Evolutionary conservation across 1,140 invertebrate species (phyloP).

Genomic region (Sycophaga agraensis): DNA sequence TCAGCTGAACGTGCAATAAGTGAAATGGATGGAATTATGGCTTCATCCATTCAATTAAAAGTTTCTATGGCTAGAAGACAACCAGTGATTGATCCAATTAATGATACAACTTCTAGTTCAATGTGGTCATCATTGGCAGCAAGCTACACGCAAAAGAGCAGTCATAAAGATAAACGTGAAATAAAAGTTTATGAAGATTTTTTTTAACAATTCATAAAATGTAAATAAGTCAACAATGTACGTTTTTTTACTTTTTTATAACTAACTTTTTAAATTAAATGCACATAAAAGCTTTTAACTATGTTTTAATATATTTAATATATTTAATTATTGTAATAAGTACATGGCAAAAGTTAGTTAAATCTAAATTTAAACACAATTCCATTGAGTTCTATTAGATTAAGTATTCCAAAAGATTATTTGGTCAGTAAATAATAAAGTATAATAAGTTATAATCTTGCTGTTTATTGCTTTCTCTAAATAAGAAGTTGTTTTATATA

Average conservation of each 20-base stretch:
- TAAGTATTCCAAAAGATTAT: no score
- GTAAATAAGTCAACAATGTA: not conserved
- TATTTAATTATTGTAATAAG: no score
- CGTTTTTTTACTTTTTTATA: not conserved
- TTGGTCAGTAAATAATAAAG: no score
- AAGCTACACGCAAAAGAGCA: constrained; percentile 80
- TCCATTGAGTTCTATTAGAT: no score
- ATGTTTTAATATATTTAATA: no score
- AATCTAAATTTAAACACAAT: no score
- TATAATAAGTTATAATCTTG: no score
- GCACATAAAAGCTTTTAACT: not conserved
- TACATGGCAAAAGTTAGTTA: no score
- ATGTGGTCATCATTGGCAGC: constrained; percentile 81
- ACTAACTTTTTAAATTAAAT: not conserved
- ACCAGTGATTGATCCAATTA: constrained; percentile 76
- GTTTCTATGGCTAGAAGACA: constrained; percentile 82
- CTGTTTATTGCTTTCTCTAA: no score
- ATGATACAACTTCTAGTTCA: constrained; percentile 74
- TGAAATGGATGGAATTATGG: constrained; percentile 82
- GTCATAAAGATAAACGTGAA: constrained; percentile 72
- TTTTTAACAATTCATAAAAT: constrained; percentile 42
- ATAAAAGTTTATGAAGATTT: constrained; percentile 72
- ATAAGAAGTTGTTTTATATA: no score
- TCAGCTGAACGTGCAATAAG: constrained; percentile 83
- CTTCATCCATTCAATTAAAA: constrained; percentile 75